Conservation (phyloP, 1,140 invertebrate species). For the Ips nitidus region DNA sequence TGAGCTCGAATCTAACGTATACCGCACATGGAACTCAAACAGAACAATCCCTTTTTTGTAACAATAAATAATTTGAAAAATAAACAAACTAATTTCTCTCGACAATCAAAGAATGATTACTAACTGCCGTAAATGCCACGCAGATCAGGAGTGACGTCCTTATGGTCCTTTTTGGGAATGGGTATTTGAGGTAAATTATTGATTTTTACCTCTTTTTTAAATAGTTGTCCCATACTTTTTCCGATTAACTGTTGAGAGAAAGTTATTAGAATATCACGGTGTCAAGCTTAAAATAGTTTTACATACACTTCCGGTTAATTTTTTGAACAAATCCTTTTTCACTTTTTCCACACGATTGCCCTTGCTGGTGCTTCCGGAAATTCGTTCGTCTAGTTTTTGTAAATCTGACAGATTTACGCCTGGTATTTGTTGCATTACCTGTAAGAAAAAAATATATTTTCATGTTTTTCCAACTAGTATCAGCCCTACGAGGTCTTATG, state of each 20-base stretch:
- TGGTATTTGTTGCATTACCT: slow-evolving; percentile 69
- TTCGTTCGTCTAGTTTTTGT: slow-evolving; percentile 81
- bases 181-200: slow-evolving; percentile 72
- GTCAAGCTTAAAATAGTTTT: neutral
- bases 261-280: neutral
- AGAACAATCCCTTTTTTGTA: neutral
- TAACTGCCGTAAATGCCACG: slow-evolving; percentile 43
- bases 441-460: neutral
- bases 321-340: slow-evolving; percentile 88
- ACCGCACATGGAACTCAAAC: too few relatives aligned
- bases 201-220: slow-evolving; percentile 83
- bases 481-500: too few relatives aligned
- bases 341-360: slow-evolving; percentile 82
- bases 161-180: slow-evolving; percentile 58
- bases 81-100: neutral
- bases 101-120: slow-evolving; percentile 13
- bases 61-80: slow-evolving; percentile 6
- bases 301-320: slow-evolving; percentile 75
- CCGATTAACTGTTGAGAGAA: slow-evolving; percentile 68
- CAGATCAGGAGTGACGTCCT: slow-evolving; percentile 52
- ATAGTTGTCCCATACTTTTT: slow-evolving; percentile 78
- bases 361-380: slow-evolving; percentile 67
- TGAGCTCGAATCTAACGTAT: too few relatives aligned
- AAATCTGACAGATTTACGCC: slow-evolving; percentile 75
- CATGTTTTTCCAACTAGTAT: neutral